Evolutionary conservation across 2,113 vertebrate species (phyloP).

Genomic region (Acrocephalus arundinaceus): DNA sequence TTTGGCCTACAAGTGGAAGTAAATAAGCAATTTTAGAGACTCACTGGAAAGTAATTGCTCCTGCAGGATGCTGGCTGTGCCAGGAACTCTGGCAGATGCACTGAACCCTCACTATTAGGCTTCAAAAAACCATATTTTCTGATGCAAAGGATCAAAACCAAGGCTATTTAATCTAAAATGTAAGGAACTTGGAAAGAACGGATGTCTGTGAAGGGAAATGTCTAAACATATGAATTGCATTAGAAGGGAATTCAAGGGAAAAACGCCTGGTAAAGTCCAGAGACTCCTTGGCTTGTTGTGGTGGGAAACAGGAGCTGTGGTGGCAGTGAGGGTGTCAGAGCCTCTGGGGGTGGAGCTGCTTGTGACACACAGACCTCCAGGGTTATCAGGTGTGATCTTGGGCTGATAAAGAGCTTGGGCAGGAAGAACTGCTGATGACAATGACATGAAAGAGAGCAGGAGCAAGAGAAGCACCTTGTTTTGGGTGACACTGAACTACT

Average conservation of each 20-base stretch:
- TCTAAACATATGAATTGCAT: not conserved
- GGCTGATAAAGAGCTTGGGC: not conserved
- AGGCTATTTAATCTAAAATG: not conserved
- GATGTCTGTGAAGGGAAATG: not conserved
- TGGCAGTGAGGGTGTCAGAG: fast-evolving
- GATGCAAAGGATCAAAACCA: not conserved
- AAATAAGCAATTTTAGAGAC: constrained; percentile 58
- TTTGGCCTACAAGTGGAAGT: constrained; percentile 53
- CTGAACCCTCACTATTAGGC: not conserved
- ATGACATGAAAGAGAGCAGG: not conserved
- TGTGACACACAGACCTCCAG: not conserved
- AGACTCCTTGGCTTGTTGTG: not conserved
- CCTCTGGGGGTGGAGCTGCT: not conserved
- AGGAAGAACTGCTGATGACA: fast-evolving
- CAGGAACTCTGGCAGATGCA: constrained; percentile 46
- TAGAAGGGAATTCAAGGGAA: not conserved
- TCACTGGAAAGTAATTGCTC: constrained; percentile 51
- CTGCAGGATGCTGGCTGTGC: constrained; percentile 23
- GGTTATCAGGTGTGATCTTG: not conserved
- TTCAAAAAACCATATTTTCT: not conserved
- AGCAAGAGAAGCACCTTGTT: not conserved
- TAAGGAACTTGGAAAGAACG: not conserved
- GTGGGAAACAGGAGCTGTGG: not conserved
- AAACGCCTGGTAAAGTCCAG: not conserved
- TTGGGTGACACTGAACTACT: not conserved